Evolutionary conservation across 1,140 invertebrate species (phyloP), one percentile per base, ranked within the genome.

Genomic region (Galleria mellonella): DNA sequence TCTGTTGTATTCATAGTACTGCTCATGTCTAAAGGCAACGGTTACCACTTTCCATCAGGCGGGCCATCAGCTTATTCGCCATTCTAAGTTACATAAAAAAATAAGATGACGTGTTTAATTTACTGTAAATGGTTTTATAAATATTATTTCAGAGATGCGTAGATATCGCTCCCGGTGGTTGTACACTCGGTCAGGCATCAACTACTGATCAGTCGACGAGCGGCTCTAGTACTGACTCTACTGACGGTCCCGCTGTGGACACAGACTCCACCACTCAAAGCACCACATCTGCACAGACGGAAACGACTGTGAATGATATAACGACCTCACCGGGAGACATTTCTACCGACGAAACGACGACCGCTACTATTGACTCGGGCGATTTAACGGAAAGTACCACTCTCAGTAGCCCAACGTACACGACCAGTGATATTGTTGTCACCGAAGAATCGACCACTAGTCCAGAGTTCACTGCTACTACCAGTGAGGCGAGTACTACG

Each of bases 101-200:
- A n/a, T n/a, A n/a, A 0, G 12, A 15, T n/a, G 17, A 11, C 9
- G 9, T 17, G 9, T 4, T 39, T 11, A n/a, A n/a, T n/a, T 10
- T 3, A 7, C 15, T 12, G 8, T 6, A 5, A 41, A 32, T 11
- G 3, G 15, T 9, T 23, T 32, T 43, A 11, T 48, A 12, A 23
- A 36, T 38, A 38, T 30, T 9, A 10, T 55, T 63, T 43, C 39
- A 55, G 55, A 35, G 11, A 12, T 63, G 55, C 31, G 52, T 51
- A 10, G 8, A 8, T 9, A 53, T 59, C 17, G 47, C 51, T 9
- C 51, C 45, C 14, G 52, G 23, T 33, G 59, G 59, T 9, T 60
- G 57, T 29, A 52, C 49, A 32, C 10, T 44, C 9, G 43, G 43
- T 6, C 35, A 28, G 12, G 14, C 23, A 8, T 31, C 32, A 15